Percentiles rank a stretch among this genome's conserved stretches.
phyloP scores from a whole-genome alignment of 2,797 vertebrate species.

The Paguma larvata region DNA sequence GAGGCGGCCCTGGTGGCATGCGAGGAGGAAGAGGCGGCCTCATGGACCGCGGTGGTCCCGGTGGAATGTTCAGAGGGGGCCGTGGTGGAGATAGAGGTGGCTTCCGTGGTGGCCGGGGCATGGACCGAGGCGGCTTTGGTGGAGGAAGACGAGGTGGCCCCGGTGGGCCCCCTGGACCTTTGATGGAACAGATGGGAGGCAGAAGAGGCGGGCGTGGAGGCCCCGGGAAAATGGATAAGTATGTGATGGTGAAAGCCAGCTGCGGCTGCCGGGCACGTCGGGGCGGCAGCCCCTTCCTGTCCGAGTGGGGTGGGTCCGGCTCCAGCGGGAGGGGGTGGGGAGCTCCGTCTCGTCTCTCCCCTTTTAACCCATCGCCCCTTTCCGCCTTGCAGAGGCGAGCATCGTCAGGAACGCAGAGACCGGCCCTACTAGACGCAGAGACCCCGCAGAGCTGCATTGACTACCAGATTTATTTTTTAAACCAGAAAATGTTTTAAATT shows the following conservation, averaged over 20 bases:
- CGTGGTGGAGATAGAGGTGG: slow-evolving; percentile 95
- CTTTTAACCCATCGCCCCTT: accelerated
- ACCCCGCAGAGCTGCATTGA: slow-evolving; percentile 88
- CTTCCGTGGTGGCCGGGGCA: slow-evolving; percentile 95
- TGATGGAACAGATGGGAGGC: slow-evolving; percentile 96
- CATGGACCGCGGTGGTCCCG: slow-evolving; percentile 95
- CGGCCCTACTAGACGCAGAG: slow-evolving; percentile 93
- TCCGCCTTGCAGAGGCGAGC: slow-evolving; percentile 91
- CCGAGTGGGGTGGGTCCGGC: not conserved
- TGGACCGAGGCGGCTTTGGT: slow-evolving; percentile 96
- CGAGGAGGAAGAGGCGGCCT: slow-evolving; percentile 93
- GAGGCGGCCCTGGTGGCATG: slow-evolving; percentile 96
- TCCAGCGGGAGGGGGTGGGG: accelerated
- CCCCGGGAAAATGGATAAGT: slow-evolving; percentile 99
- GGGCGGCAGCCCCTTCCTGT: not conserved
- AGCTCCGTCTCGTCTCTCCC: not conserved
- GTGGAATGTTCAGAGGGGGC: slow-evolving; percentile 95
- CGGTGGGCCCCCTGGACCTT: slow-evolving; percentile 91
- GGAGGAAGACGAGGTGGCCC: slow-evolving; percentile 96
- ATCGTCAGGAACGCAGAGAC: slow-evolving; percentile 97
- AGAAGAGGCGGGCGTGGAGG: slow-evolving; percentile 89
- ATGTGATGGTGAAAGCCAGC: slow-evolving; percentile 66
- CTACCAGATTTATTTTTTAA: slow-evolving; percentile 96
- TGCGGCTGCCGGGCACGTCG: accelerated
- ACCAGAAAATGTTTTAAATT: slow-evolving; percentile 95